Evolutionary conservation across 2,113 vertebrate genomes (phyloP).

Genomic region (Erythrocercus mccallii): DNA sequence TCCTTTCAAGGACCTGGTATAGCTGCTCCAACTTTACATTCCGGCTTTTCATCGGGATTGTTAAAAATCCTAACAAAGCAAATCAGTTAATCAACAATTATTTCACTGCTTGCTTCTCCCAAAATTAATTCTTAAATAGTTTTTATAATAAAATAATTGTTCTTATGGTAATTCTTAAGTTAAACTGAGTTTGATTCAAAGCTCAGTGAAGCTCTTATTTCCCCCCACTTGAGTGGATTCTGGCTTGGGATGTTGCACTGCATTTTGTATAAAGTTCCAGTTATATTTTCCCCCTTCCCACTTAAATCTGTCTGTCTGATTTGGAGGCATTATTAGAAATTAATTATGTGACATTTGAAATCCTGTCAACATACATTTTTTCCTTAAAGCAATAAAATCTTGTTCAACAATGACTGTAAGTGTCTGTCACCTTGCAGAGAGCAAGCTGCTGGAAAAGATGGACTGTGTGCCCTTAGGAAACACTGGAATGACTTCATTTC

Average conservation of each 20-base stretch:
- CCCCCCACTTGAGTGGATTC: neutral
- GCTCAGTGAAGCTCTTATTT: neutral
- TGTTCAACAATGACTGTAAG: neutral
- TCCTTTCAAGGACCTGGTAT: neutral
- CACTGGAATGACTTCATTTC: conserved; percentile 17
- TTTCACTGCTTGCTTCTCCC: neutral
- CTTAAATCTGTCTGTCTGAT: neutral
- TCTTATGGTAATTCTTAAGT: neutral
- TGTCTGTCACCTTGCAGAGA: neutral
- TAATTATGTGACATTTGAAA: neutral
- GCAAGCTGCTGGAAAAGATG: neutral
- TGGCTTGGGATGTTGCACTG: neutral
- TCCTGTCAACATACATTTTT: neutral
- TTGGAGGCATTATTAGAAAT: neutral
- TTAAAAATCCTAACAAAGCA: neutral
- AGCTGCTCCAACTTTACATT: neutral
- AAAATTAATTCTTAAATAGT: neutral
- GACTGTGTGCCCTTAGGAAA: conserved; percentile 17
- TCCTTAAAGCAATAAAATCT: neutral
- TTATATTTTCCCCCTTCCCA: neutral
- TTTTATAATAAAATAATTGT: neutral
- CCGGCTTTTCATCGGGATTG: neutral
- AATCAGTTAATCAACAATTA: neutral
- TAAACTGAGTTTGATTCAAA: neutral
- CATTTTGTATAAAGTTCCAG: neutral